phyloP scores from a whole-genome alignment of 2,888 invertebrate species.

The Drosophila robusta region DNA sequence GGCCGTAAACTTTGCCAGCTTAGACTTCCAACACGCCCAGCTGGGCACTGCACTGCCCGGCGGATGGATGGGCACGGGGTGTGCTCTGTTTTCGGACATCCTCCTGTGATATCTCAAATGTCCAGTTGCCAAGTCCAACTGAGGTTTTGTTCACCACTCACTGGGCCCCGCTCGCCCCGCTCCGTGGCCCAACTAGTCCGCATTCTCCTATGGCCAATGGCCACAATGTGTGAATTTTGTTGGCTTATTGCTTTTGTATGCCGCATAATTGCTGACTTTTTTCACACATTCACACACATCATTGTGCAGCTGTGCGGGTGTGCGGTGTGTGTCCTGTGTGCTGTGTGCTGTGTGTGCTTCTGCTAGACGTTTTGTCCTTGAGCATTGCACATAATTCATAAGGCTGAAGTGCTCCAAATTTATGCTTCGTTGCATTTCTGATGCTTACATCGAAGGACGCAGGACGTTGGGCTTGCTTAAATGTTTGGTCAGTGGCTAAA shows the following conservation, averaged over 20 bases:
- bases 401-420: constrained; percentile 56
- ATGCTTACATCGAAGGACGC: constrained; percentile 28
- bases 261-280: constrained; percentile 80
- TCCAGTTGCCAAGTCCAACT: constrained; percentile 59
- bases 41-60: constrained; percentile 57
- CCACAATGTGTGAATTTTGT: constrained; percentile 79
- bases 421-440: constrained; percentile 72
- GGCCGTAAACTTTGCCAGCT: constrained; percentile 78
- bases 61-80: constrained; percentile 25
- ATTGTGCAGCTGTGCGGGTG: constrained; percentile 36
- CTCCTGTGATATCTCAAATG: constrained; percentile 71
- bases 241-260: constrained; percentile 80
- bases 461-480: constrained; percentile 16
- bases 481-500: constrained; percentile 56
- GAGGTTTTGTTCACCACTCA: constrained; percentile 29
- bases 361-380: constrained; percentile 64
- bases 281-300: constrained; percentile 74
- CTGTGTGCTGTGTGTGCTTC: constrained; percentile 12
- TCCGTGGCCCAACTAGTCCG: constrained; percentile 12
- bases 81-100: constrained; percentile 38
- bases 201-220: constrained; percentile 39
- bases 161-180: background rate
- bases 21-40: constrained; percentile 75
- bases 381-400: constrained; percentile 73
- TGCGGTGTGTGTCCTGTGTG: constrained; percentile 1